phyloP scores from a whole-genome alignment of 2,888 invertebrate genomes.

The Charanyca ferruginea region DNA sequence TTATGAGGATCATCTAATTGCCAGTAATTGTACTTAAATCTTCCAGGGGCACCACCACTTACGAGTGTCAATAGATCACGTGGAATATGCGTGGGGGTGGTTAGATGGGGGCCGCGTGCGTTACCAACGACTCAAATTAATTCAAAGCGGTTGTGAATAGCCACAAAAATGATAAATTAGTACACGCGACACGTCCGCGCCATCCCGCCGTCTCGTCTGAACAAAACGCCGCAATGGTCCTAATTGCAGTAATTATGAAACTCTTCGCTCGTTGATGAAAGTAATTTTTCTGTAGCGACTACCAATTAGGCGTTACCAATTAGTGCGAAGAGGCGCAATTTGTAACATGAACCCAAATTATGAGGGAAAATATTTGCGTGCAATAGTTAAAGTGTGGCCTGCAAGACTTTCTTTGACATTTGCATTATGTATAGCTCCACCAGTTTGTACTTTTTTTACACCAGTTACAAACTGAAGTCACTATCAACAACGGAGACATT shows the following conservation, averaged over 20 bases:
- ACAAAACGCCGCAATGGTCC: constrained; percentile 82
- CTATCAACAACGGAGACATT: neutral
- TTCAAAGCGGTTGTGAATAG: constrained; percentile 69
- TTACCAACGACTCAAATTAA: constrained; percentile 67
- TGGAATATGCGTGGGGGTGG: constrained; percentile 54
- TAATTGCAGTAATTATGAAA: constrained; percentile 88
- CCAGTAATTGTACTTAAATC: constrained; percentile 54
- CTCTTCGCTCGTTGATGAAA: constrained; percentile 89
- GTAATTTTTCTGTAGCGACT: constrained; percentile 88
- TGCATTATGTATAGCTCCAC: constrained; percentile 12
- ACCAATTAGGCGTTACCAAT: constrained; percentile 87
- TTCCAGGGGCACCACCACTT: constrained; percentile 34
- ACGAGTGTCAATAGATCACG: constrained; percentile 58
- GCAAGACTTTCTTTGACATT: constrained; percentile 27
- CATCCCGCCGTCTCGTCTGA: constrained; percentile 74
- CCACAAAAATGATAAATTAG: constrained; percentile 80
- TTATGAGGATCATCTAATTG: constrained; percentile 46
- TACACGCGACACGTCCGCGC: constrained; percentile 83
- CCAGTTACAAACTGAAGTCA: constrained; percentile 7
- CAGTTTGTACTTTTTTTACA: neutral
- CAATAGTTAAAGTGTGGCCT: constrained; percentile 43
- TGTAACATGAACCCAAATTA: constrained; percentile 81
- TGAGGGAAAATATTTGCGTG: constrained; percentile 69
- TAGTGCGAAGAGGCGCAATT: constrained; percentile 81
- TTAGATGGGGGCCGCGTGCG: constrained; percentile 48